A percentile compares a stretch with the other conserved stretches of the same genome.
phyloP scores from a whole-genome alignment of 2,797 vertebrate species.

The Sebastes flavidus region DNA sequence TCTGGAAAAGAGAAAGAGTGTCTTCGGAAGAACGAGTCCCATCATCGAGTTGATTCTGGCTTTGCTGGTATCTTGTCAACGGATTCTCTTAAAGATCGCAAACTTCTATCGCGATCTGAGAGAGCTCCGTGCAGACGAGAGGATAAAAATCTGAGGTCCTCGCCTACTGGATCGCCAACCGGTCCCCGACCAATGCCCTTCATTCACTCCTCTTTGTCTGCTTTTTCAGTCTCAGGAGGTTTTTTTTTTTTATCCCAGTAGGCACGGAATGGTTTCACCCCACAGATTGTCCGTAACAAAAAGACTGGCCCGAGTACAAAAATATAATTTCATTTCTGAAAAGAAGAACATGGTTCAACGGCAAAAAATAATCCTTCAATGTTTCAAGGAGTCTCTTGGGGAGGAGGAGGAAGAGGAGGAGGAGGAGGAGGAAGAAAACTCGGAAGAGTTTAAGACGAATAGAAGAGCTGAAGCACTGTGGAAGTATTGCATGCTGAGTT shows the following conservation, averaged over 20 bases:
- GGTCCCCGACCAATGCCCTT: conserved; percentile 56
- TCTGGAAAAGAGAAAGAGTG: not conserved
- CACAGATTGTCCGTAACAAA: conserved; percentile 75
- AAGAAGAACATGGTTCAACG: conserved; percentile 61
- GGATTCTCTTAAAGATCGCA: not conserved
- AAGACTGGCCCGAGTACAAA: conserved; percentile 84
- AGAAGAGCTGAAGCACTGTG: conserved; percentile 53
- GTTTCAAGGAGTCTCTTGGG: conserved; percentile 50
- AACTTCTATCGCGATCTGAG: not conserved
- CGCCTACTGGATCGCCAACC: conserved; percentile 15
- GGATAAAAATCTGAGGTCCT: conserved; percentile 21
- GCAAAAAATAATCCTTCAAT: conserved; percentile 77
- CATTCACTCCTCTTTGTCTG: conserved; percentile 37
- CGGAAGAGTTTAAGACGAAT: conserved; percentile 54
- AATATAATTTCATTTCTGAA: conserved; percentile 80
- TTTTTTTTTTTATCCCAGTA: conserved; percentile 70
- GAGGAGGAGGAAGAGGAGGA: conserved; percentile 7
- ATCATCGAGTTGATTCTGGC: conserved; percentile 19
- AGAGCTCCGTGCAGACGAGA: conserved; percentile 18
- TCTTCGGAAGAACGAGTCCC: conserved; percentile 49
- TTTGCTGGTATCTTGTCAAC: conserved; percentile 40
- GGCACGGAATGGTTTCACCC: conserved; percentile 89
- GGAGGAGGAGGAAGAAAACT: conserved; percentile 7
- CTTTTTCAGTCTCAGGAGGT: conserved; percentile 51
- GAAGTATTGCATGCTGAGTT: conserved; percentile 71